phyloP scores from a whole-genome alignment of 2,113 vertebrate genomes.

The Rhea americana region DNA sequence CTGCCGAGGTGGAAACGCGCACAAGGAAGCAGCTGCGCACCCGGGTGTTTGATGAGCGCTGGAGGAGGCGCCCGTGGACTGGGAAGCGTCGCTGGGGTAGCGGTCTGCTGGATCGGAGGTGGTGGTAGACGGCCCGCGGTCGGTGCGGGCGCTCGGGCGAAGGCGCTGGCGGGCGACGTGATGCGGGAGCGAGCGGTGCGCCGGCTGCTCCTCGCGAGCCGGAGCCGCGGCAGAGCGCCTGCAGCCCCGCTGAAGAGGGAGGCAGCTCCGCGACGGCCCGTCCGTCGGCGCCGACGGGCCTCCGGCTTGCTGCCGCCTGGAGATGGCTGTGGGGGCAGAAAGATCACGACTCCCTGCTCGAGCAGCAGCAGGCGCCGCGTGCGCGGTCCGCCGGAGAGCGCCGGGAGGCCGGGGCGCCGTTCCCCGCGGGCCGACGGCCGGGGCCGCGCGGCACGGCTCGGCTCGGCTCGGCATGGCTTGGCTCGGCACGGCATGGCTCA shows the following conservation, averaged over 20 bases:
- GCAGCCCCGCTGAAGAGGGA: neutral
- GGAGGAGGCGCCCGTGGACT: neutral
- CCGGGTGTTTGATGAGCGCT: neutral
- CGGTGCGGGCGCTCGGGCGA: neutral
- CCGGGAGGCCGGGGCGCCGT: too few species aligned
- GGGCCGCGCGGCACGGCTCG: too few species aligned
- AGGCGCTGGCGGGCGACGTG: neutral
- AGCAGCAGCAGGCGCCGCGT: neutral
- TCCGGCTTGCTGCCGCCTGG: neutral
- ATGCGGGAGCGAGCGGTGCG: neutral
- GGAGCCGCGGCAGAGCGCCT: neutral
- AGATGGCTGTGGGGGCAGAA: neutral
- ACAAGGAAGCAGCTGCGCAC: rapidly evolving
- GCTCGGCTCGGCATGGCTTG: too few species aligned
- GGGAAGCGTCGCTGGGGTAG: rapidly evolving
- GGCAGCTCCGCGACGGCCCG: neutral
- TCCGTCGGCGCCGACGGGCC: neutral
- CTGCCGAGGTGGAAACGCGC: neutral
- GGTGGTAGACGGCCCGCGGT: neutral
- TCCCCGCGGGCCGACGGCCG: too few species aligned
- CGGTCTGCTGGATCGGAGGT: neutral
- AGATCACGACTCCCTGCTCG: neutral
- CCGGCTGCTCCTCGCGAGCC: neutral
- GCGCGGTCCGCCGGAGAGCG: too few species aligned
- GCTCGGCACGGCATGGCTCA: too few species aligned